Base-by-base conservation (phyloP, 2,113 vertebrate genomes). In the Podilymbus podiceps region DNA sequence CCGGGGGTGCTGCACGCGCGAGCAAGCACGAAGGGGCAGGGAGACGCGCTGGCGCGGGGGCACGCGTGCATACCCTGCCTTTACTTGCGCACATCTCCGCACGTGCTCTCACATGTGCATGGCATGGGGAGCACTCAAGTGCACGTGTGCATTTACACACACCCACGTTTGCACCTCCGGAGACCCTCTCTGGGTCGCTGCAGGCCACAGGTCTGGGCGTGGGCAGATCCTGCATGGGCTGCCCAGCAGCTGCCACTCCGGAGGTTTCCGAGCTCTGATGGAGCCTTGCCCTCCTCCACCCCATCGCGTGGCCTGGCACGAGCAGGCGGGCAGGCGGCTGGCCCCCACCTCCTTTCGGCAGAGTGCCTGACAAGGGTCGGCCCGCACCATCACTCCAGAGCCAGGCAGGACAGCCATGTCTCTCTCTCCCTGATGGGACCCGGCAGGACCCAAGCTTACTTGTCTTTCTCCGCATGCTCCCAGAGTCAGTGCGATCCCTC, bases 51-150 rank as follows among this genome's bases (percentile, higher is more conserved):
- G 72, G 13, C 35, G 19, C 33, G 3, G 44, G 44, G 31, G 12
- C 56, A 25, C 0, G 0, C 17, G 1, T 3, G 11, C 7, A 4
- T 2, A 3, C 33, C 55, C 49, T 3, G 7, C 40, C 30, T 42
- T n/a, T 27, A 9, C 71, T 49, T 14, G 53, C 5, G 13, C 24
- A 20, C 38, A 5, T 5, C 7, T 35, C 28, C 33, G 13, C 56
- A 15, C 3, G 0, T 5, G 38, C 42, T 67, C 23, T 72, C 20
- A 7, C 42, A 5, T 2, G 9, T 30, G 8, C 23, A 0, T 15
- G 28, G 63, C 66, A 24, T 3, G 5, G 40, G 33, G 13, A 77
- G 8, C 53, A 1, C 7, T 28, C 12, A 4, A 12, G 13, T 1
- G 47, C 35, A 40, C 7, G 1, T 2, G 2, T 33, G n/a, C 17